phyloP scores from a whole-genome alignment of 2,113 vertebrate genomes.

The Phrynosoma blainvillii region DNA sequence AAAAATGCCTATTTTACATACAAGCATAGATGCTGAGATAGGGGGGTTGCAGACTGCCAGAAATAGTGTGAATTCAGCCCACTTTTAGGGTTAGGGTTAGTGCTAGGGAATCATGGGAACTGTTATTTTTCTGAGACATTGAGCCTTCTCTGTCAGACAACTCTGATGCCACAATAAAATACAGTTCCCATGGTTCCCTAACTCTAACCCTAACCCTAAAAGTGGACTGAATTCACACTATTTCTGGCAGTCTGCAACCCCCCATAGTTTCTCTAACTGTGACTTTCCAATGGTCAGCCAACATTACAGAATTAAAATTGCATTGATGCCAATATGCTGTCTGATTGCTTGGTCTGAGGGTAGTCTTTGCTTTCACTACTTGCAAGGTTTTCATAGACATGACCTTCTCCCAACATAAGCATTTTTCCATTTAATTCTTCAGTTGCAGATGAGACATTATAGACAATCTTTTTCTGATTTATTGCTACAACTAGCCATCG shows the following conservation, averaged over 20 bases:
- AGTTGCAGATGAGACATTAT: not conserved
- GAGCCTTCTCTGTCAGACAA: too few relatives aligned
- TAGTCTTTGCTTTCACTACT: too few relatives aligned
- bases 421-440: not conserved
- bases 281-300: not conserved
- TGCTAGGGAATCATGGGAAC: too few relatives aligned
- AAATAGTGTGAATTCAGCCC: too few relatives aligned
- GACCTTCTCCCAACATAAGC: not conserved
- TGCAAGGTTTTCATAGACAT: not conserved
- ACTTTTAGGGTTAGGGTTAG: too few relatives aligned
- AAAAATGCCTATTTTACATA: not conserved
- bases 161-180: too few relatives aligned
- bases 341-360: not conserved
- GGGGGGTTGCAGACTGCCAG: too few relatives aligned
- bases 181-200: too few relatives aligned
- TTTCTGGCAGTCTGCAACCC: too few relatives aligned
- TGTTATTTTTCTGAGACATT: too few relatives aligned
- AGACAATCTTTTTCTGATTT: not conserved
- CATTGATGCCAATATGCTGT: not conserved
- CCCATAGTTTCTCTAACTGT: not conserved
- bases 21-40: not conserved
- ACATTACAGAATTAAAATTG: not conserved
- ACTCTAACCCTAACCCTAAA: too few relatives aligned
- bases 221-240: too few relatives aligned
- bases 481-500: not conserved